Base-by-base conservation (phyloP, 2,888 invertebrate species). In the Calliopum simillimum region DNA sequence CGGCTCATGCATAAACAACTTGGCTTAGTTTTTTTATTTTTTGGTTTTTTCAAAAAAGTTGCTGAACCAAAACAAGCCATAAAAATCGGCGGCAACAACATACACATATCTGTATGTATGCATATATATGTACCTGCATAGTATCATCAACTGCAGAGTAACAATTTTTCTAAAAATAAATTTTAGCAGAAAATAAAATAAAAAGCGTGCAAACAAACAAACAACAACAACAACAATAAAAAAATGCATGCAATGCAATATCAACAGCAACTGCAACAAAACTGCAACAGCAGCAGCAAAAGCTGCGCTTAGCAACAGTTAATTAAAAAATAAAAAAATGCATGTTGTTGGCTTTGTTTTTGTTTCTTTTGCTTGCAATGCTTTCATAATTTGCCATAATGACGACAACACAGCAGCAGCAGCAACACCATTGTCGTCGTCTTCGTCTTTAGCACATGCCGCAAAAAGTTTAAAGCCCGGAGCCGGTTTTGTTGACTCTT, bases 361-460 rank as follows among this genome's bases (percentile, higher is more conserved):
- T 49, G 61, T 49, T 68, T 12, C 43, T 51, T 33, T 46, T 68
- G 21, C 19, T 71, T 33, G 8, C 5, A 8, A 33, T 33, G 33
- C 33, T 33, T 33, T 33, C 33, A 33, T 33, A 33, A 33, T 33
- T 33, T 33, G 33, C 33, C 33, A 33, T 33, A 33, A 33, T 33
- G 33, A 33, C 33, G 33, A 11, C 56, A 66, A 58, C 68, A 11
- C 56, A 66, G 55, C 68, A 63, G 51, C 44, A 51, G 74, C 68
- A 2, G 75, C 76, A 74, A 75, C 71, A 71, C 73, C 62, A 68
- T 51, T 47, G 6, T 47, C 61, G 67, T 69, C 64, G 46, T 55
- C 63, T n/a, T 51, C 47, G 68, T 19, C 33, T 64, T 49, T 33
- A 33, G 8, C 33, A 33, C 33, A 33, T 33, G 33, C 33, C 33